Evolutionary conservation across 2,888 invertebrate species (phyloP).

Genomic region (Gortyna flavago): DNA sequence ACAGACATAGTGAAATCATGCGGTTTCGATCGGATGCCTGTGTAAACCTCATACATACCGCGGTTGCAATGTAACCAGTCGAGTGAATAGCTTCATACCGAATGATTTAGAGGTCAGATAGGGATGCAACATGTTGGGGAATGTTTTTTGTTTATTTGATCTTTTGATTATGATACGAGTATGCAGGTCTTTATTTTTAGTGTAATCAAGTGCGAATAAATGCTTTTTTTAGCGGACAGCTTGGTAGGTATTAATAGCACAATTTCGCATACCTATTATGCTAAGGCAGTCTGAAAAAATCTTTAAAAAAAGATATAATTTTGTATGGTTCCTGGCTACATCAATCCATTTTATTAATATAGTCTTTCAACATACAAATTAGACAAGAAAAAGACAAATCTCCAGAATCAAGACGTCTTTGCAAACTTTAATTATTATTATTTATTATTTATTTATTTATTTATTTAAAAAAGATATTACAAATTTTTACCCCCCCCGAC

Average conservation of each 20-base stretch:
- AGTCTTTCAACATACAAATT: not conserved
- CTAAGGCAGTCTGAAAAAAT: not conserved
- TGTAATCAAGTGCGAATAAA: not conserved
- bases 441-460: too few relatives aligned
- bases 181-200: not conserved
- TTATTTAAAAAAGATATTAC: too few relatives aligned
- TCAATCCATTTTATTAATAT: not conserved
- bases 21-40: slow-evolving; percentile 32
- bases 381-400: not conserved
- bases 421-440: slow-evolving; percentile 18
- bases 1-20: slow-evolving; percentile 10
- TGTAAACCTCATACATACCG: slow-evolving; percentile 31
- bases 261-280: not conserved
- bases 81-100: slow-evolving; percentile 23
- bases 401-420: slow-evolving; percentile 18
- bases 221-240: not conserved
- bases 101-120: slow-evolving; percentile 6
- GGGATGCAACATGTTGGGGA: not conserved
- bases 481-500: too few relatives aligned
- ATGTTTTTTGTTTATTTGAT: not conserved
- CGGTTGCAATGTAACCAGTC: slow-evolving; percentile 17
- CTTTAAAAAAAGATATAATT: not conserved
- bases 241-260: not conserved
- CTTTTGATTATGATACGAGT: not conserved
- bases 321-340: not conserved